Conservation (phyloP, 2,113 vertebrate species). For the Syngnathus floridae region DNA sequence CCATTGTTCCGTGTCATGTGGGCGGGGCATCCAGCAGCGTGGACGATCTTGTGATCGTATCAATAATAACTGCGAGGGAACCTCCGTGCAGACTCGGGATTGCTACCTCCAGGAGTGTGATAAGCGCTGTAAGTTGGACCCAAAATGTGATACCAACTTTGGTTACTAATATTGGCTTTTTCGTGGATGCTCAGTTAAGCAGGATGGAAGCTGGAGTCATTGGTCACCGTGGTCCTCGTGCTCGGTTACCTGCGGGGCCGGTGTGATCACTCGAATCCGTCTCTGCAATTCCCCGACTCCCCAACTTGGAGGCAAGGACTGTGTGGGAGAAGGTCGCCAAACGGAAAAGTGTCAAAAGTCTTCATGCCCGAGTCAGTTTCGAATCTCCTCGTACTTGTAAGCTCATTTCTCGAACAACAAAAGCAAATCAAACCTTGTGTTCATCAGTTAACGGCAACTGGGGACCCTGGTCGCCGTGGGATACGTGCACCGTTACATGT, state of each 20-base stretch:
- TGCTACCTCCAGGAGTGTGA: slow-evolving; percentile 96
- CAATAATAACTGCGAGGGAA: slow-evolving; percentile 94
- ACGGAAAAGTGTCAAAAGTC: slow-evolving; percentile 84
- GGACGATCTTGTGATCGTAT: slow-evolving; percentile 97
- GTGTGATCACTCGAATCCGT: slow-evolving; percentile 92
- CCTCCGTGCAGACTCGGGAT: slow-evolving; percentile 97
- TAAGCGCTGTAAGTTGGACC: slow-evolving; percentile 86
- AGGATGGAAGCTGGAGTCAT: slow-evolving; percentile 96
- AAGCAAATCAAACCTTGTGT: slow-evolving; percentile 1
- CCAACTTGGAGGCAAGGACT: slow-evolving; percentile 89
- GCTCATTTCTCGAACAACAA: neutral
- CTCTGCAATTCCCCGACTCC: slow-evolving; percentile 98
- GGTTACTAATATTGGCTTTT: neutral
- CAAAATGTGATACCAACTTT: neutral
- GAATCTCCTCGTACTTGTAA: neutral
- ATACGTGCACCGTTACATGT: slow-evolving; percentile 84
- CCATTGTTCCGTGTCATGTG: slow-evolving; percentile 92
- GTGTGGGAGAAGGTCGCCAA: slow-evolving; percentile 86
- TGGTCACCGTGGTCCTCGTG: slow-evolving; percentile 99
- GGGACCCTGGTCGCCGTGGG: slow-evolving; percentile 97
- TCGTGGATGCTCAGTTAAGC: slow-evolving; percentile 77
- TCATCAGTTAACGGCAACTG: slow-evolving; percentile 88
- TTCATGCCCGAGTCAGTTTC: slow-evolving; percentile 86
- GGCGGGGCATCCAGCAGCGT: slow-evolving; percentile 93
- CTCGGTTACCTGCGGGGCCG: slow-evolving; percentile 88